Evolutionary conservation across 53 echinoderm and acorn worm species (phyloP), one percentile per base, ranked within the genome.

Genomic region (Henricia sp.): DNA sequence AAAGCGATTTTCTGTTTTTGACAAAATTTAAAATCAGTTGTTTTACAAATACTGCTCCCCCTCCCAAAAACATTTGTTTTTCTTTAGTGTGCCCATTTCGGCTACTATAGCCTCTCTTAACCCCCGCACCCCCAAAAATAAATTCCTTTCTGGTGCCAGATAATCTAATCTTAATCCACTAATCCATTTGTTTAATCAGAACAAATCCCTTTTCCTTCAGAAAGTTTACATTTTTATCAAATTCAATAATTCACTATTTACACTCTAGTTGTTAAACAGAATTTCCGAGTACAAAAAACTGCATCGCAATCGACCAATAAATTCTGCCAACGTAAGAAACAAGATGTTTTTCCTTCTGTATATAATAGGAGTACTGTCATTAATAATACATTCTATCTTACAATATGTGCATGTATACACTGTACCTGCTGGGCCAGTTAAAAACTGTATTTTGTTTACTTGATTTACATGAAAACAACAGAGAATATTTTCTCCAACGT

Each of bases 341-440:
- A 72, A 52, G 27, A 20, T 5, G 29, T 62, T 28, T 48, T 26
- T 30, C 46, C 68, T 51, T 71, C 50, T n/a, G n/a, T n/a, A n/a
- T n/a, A n/a, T n/a, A n/a, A 52, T 24, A 48, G 19, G 64, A 80
- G 80, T 80, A 80, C 80, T 80, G 80, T 72, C n/a, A 34, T 40
- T 77, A 77, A 60, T 44, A n/a, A n/a, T n/a, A n/a, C n/a, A 80
- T 3, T 63, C 14, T 80, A 80, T 80, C 48, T 24, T 80, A 80
- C 80, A 80, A 35, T 52, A 65, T 65, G 29, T 63, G 64, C 63
- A 63, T 34, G 35, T 36, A 33, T 3, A 54, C 37, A 35, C 73
- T 53, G 35, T 19, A 55, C 36, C 20, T 51, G 40, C 38, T 19
- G 13, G 13, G 21, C 21, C 21, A 54, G 6, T 54, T 17, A 1